Conservation (phyloP, 1,140 invertebrate genomes). For the Eupristina koningsbergeri region DNA sequence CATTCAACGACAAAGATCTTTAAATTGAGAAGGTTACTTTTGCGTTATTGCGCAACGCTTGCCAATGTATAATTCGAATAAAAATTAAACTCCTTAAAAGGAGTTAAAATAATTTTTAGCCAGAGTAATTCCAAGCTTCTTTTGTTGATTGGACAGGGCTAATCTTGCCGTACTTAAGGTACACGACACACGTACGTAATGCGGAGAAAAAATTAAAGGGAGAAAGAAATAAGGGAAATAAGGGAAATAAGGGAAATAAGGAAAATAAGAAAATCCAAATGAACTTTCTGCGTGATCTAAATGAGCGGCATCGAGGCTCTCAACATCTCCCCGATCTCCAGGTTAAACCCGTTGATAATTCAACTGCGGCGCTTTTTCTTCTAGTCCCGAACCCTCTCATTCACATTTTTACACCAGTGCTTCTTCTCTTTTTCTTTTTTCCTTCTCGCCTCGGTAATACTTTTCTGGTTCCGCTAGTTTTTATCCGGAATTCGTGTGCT, state of each 20-base stretch:
- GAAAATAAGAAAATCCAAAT: constrained; percentile 26
- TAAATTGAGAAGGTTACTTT: too few species aligned
- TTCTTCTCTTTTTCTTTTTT: not conserved
- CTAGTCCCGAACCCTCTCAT: constrained; percentile 14
- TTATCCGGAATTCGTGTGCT: not conserved
- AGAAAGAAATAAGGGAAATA: not conserved
- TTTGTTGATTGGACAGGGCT: not conserved
- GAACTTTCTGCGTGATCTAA: constrained; percentile 50
- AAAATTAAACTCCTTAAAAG: too few species aligned
- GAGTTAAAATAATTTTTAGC: too few species aligned
- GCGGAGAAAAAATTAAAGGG: not conserved
- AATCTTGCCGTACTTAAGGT: not conserved
- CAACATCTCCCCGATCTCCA: too few species aligned
- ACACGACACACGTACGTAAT: too few species aligned
- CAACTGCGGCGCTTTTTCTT: constrained; percentile 46
- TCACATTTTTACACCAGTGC: constrained; percentile 40
- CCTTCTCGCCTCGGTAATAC: constrained; percentile 52
- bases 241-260: too few species aligned
- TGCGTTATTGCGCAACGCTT: too few species aligned
- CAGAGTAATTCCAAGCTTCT: too few species aligned
- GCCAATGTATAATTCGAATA: too few species aligned
- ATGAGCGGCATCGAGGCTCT: constrained; percentile 16
- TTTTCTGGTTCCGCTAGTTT: constrained; percentile 32
- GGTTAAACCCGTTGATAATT: constrained; percentile 56
- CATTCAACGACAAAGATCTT: too few species aligned